Evolutionary conservation across 2,888 invertebrate species (phyloP).

Genomic region (Stenolophus ochropezus): DNA sequence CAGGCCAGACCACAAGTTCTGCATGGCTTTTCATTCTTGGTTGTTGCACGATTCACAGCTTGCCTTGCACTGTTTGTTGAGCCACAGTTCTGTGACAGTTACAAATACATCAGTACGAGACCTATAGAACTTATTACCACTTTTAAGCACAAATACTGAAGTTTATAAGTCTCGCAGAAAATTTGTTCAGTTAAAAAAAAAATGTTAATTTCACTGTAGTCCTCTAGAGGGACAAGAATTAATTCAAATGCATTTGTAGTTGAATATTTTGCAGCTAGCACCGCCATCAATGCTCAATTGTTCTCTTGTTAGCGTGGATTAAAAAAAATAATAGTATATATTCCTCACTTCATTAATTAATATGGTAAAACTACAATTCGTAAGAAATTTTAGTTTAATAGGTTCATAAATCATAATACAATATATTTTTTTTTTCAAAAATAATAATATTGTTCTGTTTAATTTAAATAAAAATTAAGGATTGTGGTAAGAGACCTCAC

Average conservation of each 20-base stretch:
- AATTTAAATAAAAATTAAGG: too few species aligned
- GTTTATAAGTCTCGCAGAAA: constrained; percentile 14
- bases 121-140: neutral
- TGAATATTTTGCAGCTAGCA: constrained; percentile 53
- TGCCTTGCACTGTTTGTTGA: constrained; percentile 44
- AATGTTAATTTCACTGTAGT: constrained; percentile 2
- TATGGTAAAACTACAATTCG: too few species aligned
- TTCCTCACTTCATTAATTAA: too few species aligned
- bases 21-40: constrained; percentile 47
- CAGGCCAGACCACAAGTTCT: constrained; percentile 43
- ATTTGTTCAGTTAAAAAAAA: neutral
- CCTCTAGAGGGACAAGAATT: constrained; percentile 6
- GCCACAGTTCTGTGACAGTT: constrained; percentile 46
- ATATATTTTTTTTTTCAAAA: too few species aligned
- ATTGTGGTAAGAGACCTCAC: too few species aligned
- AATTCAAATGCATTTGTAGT: constrained; percentile 56
- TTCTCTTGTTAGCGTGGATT: constrained; percentile 42
- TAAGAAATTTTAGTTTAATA: too few species aligned
- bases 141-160: neutral
- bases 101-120: constrained; percentile 7
- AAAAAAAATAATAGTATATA: neutral
- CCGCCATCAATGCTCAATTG: constrained; percentile 54
- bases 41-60: constrained; percentile 20
- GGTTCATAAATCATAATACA: too few species aligned
- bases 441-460: too few species aligned